Evolutionary conservation across 2,797 vertebrate genomes (phyloP).

Genomic region (Typhlichthys subterraneus): DNA sequence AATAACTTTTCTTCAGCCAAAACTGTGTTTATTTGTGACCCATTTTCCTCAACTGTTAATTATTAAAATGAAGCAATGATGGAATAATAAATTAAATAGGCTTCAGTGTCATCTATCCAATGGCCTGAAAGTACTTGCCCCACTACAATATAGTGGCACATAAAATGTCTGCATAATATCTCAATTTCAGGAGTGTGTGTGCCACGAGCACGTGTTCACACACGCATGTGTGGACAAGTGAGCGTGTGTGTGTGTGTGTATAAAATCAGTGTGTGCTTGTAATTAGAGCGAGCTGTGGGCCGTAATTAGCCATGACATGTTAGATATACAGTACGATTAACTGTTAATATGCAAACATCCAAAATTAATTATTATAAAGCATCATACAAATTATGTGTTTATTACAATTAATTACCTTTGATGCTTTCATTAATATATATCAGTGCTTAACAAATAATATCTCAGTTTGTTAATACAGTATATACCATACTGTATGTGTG

Average conservation of each 20-base stretch:
- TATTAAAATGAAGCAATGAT: constrained; percentile 5
- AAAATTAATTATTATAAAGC: constrained; percentile 74
- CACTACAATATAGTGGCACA: constrained; percentile 7
- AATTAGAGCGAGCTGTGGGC: constrained; percentile 55
- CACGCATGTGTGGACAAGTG: neutral
- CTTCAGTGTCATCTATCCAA: constrained; percentile 13
- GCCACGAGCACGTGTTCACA: constrained; percentile 3
- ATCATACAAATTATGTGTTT: constrained; percentile 50
- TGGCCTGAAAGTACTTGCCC: neutral
- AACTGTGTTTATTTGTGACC: constrained; percentile 22
- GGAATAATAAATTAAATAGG: constrained; percentile 12
- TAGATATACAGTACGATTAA: constrained; percentile 72
- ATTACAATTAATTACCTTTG: constrained; percentile 52
- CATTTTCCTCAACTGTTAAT: constrained; percentile 19
- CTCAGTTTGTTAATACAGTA: neutral
- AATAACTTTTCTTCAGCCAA: neutral
- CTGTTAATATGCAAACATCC: constrained; percentile 77
- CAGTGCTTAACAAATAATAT: constrained; percentile 37
- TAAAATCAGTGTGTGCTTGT: constrained; percentile 17
- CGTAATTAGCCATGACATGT: constrained; percentile 76
- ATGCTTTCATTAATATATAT: constrained; percentile 32
- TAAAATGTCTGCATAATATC: constrained; percentile 11
- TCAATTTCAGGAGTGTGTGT: constrained; percentile 6
- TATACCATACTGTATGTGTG: constrained; percentile 1
- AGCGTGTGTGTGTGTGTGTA: constrained; percentile 18